A percentile compares a stretch with the other conserved stretches of the same genome.
Conservation (phyloP, 2,113 vertebrate genomes). For the Prochilodus magdalenae region DNA sequence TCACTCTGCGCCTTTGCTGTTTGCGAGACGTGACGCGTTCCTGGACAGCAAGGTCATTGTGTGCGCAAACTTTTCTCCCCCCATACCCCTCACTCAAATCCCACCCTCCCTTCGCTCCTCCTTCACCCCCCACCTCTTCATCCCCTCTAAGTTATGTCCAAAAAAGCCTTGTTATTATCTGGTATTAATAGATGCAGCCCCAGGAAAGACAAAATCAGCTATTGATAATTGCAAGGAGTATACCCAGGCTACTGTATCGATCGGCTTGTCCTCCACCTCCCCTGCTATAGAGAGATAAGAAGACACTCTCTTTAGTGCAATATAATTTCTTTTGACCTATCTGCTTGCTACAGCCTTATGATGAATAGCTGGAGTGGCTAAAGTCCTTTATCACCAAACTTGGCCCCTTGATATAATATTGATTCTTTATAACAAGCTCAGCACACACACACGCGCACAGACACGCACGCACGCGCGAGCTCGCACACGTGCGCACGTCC, state of each 20-base stretch:
- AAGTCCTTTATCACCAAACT: conserved; percentile 99
- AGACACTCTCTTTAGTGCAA: conserved; percentile 99
- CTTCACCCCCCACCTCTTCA: conserved; percentile 68
- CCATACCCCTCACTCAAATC: neutral
- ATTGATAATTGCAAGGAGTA: conserved; percentile 99
- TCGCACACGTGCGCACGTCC: neutral
- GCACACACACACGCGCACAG: conserved; percentile 75
- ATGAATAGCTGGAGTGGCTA: conserved; percentile 99
- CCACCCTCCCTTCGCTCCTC: too few relatives aligned
- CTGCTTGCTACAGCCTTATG: conserved; percentile 99
- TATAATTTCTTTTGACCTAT: conserved; percentile 99
- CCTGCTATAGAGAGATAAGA: conserved; percentile 98
- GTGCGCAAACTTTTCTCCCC: conserved; percentile 66
- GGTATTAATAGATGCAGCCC: conserved; percentile 98
- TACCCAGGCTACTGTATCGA: conserved; percentile 97
- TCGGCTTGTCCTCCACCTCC: conserved; percentile 96
- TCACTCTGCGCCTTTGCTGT: conserved; percentile 16
- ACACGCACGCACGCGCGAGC: neutral
- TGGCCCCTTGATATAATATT: conserved; percentile 99
- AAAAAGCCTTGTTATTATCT: conserved; percentile 92
- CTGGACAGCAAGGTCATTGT: conserved; percentile 75
- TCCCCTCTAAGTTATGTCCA: conserved; percentile 75
- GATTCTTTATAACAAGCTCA: conserved; percentile 99
- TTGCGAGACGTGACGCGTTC: conserved; percentile 67
- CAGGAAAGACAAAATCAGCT: conserved; percentile 97